Evolutionary conservation across 37 sponge, comb jelly and placozoan genomes (phyloP).

Genomic region (Cliona cf. orientalis): DNA sequence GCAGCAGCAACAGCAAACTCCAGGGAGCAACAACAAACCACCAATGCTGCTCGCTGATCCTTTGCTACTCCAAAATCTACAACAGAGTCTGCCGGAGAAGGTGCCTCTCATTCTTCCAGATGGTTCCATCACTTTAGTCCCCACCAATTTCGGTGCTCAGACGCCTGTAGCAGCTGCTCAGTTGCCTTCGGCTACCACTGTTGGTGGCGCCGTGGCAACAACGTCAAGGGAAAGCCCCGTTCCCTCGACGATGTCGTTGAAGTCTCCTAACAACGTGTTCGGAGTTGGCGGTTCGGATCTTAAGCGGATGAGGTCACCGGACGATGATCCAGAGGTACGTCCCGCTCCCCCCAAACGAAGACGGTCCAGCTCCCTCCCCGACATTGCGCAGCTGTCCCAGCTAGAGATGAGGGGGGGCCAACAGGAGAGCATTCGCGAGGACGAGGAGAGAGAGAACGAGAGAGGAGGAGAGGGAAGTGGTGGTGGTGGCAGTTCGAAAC

Average conservation of each 20-base stretch:
- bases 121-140: constrained; percentile 1
- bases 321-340: neutral
- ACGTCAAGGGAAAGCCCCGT: neutral
- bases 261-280: neutral
- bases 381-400: constrained; percentile 33
- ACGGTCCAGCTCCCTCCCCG: constrained; percentile 65
- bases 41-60: constrained; percentile 26
- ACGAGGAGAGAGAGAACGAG: neutral
- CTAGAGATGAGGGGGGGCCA: no score
- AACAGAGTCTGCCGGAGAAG: neutral
- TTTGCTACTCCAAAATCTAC: constrained; percentile 23
- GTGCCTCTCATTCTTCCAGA: constrained; percentile 19
- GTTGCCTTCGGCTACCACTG: neutral
- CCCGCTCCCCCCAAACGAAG: constrained; percentile 24
- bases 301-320: constrained; percentile 30
- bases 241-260: neutral
- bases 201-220: neutral
- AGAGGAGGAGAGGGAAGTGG: neutral
- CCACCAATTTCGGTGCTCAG: neutral
- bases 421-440: neutral
- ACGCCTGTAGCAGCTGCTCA: neutral
- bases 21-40: no score
- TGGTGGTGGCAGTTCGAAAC: neutral
- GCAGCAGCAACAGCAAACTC: neutral
- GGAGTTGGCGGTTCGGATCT: neutral